phyloP scores from a whole-genome alignment of 2,113 vertebrate genomes.

The Leucopsar rothschildi region DNA sequence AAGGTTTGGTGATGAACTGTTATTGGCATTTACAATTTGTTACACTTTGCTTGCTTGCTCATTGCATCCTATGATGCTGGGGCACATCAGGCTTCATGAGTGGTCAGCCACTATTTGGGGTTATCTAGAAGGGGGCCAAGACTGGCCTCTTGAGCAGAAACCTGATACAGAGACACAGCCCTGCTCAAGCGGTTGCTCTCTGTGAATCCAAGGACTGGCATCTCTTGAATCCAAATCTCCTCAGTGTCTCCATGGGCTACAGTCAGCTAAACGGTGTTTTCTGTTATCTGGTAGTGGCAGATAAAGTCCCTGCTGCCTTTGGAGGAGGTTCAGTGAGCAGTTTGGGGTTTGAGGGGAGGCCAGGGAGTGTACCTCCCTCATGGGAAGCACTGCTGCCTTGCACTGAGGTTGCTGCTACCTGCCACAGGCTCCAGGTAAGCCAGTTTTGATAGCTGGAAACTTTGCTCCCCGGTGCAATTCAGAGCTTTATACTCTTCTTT shows the following conservation, averaged over 20 bases:
- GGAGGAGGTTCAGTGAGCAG: neutral
- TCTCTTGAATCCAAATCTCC: neutral
- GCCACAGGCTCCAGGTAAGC: neutral
- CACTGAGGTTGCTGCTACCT: neutral
- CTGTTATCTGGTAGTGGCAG: neutral
- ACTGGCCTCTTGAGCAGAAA: neutral
- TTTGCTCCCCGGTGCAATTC: neutral
- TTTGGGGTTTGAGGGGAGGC: neutral
- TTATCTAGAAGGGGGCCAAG: neutral
- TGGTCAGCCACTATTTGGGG: neutral
- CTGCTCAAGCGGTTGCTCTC: neutral
- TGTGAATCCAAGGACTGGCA: rapidly evolving
- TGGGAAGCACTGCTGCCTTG: neutral
- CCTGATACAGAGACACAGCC: rapidly evolving
- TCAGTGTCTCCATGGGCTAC: neutral
- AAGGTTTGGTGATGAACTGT: neutral
- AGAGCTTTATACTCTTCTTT: neutral
- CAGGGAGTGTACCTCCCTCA: rapidly evolving
- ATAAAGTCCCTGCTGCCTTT: neutral
- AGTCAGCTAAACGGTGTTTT: neutral
- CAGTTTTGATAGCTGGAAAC: neutral
- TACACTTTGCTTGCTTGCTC: neutral
- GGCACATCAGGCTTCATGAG: neutral
- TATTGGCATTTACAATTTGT: neutral
- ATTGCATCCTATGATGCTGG: neutral